These are phyloP conservation scores for Melanotaenia boesemani DNA, from an alignment of 2,797 vertebrate genomes.

Conservation along the genomic window DNA sequence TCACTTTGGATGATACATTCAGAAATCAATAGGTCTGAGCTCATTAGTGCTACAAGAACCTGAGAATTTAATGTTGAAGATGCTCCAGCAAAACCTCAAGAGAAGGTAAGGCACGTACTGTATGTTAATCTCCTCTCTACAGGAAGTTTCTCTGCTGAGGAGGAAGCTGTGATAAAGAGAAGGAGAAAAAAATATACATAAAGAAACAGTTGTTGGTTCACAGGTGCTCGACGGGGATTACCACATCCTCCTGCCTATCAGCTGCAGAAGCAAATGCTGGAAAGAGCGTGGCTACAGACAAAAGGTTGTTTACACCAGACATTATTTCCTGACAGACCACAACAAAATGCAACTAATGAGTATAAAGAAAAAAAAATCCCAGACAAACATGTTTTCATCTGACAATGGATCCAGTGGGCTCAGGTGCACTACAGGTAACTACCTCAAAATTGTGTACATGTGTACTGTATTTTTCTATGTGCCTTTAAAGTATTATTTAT, in stretches of 20 bases:
- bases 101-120: slow-evolving; percentile 2
- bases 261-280: slow-evolving; percentile 25
- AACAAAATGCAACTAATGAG: slow-evolving; percentile 13
- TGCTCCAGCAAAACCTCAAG: slow-evolving; percentile 1
- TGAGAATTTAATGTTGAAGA: background rate
- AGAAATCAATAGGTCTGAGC: slow-evolving; percentile 13
- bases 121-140: slow-evolving; percentile 14
- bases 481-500: no score
- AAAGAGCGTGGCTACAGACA: slow-evolving; percentile 47
- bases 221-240: slow-evolving; percentile 67
- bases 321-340: slow-evolving; percentile 25
- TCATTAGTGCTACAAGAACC: background rate
- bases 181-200: background rate
- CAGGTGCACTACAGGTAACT: no score
- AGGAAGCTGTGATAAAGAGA: slow-evolving; percentile 24
- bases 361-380: background rate
- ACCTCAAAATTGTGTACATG: no score
- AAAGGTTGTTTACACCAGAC: slow-evolving; percentile 28
- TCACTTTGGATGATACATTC: slow-evolving; percentile 25
- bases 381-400: no score
- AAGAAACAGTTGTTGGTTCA: slow-evolving; percentile 39
- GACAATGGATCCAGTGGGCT: no score
- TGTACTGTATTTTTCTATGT: no score
- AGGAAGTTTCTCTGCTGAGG: slow-evolving; percentile 46
- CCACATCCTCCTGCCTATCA: slow-evolving; percentile 39